Conservation (phyloP, 2,797 vertebrate species). For the Pangasius mekongensis region DNA sequence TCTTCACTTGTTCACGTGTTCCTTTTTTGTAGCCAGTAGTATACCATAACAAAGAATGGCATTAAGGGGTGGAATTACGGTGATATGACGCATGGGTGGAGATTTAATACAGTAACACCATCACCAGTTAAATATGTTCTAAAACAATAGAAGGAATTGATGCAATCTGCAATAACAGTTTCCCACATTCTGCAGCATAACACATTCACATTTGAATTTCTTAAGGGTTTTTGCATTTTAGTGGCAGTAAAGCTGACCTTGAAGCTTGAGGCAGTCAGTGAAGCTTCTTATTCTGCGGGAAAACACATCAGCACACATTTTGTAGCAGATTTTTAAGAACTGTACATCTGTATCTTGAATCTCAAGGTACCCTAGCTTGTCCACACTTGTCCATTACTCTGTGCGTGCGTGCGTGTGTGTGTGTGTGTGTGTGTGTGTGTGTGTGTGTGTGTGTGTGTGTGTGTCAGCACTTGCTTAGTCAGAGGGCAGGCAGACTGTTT, state of each 20-base stretch:
- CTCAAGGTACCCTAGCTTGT: background rate
- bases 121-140: background rate
- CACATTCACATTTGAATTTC: background rate
- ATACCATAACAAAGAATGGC: background rate
- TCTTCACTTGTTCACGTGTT: background rate
- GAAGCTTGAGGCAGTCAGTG: background rate
- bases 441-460: background rate
- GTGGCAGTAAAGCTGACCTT: background rate
- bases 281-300: background rate
- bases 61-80: background rate
- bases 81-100: background rate
- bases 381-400: constrained; percentile 48
- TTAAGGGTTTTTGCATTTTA: background rate
- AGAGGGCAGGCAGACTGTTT: constrained; percentile 65
- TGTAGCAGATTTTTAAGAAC: background rate
- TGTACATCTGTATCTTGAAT: constrained; percentile 9
- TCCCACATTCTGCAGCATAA: background rate
- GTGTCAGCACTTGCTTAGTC: constrained; percentile 62
- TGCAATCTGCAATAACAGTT: background rate
- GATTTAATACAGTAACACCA: background rate
- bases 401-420: background rate
- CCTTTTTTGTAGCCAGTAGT: background rate
- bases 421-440: too few relatives aligned
- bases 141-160: background rate
- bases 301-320: background rate